A percentile compares a stretch with the other conserved stretches of the same genome.
phyloP scores from a whole-genome alignment of 2,797 vertebrate genomes.

The Gambusia yucatana region DNA sequence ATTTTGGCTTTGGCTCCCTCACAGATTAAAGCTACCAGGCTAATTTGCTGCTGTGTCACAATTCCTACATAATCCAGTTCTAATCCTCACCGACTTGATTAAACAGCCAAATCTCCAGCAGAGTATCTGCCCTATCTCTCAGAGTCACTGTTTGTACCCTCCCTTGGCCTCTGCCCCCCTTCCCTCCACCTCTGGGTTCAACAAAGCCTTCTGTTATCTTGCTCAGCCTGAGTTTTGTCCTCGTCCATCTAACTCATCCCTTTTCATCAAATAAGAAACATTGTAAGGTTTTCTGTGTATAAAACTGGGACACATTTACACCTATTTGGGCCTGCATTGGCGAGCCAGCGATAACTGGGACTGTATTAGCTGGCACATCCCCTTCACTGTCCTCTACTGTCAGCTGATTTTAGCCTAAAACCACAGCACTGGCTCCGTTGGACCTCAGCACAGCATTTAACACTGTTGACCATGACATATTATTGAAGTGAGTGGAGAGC shows the following conservation, averaged over 20 bases:
- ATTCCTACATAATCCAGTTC: slow-evolving; percentile 80
- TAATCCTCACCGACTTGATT: slow-evolving; percentile 82
- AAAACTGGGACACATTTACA: neutral
- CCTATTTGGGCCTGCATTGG: neutral
- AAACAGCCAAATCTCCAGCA: slow-evolving; percentile 79
- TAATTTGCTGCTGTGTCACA: slow-evolving; percentile 82
- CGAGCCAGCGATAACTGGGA: neutral
- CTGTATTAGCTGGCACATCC: neutral
- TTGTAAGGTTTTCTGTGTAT: neutral
- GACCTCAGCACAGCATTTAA: neutral
- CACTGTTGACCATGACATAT: neutral
- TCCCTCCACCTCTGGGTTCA: slow-evolving; percentile 30
- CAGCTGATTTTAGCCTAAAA: neutral
- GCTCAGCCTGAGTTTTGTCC: slow-evolving; percentile 12
- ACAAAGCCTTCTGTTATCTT: slow-evolving; percentile 44
- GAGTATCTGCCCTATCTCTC: slow-evolving; percentile 71
- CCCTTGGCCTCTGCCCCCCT: slow-evolving; percentile 23
- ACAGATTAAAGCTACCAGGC: slow-evolving; percentile 82
- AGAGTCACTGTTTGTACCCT: slow-evolving; percentile 35
- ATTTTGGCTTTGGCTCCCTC: slow-evolving; percentile 68
- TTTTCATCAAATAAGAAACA: neutral
- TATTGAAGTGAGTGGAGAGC: neutral
- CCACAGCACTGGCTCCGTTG: neutral
- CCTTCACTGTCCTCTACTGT: neutral
- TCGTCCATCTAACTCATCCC: neutral